A percentile compares a stretch with the other conserved stretches of the same genome.
Conservation (phyloP, 2,888 invertebrate species). For the Meloe dianella region DNA sequence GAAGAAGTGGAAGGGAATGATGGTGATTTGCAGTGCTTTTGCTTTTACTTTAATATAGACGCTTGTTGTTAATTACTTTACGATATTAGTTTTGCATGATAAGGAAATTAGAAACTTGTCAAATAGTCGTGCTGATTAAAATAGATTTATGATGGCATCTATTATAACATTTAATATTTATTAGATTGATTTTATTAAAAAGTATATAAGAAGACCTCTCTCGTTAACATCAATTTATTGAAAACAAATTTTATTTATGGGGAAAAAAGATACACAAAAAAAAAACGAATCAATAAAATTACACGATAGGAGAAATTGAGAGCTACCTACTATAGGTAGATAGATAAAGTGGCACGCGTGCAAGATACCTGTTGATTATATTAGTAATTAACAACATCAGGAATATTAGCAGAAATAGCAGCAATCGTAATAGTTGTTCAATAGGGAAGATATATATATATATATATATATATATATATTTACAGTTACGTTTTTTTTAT, state of each 20-base stretch:
- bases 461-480: too few species aligned
- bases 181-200: too few species aligned
- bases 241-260: too few species aligned
- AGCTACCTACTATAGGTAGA: too few species aligned
- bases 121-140: not conserved
- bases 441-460: not conserved
- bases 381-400: not conserved
- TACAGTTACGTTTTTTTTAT: not conserved
- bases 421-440: not conserved
- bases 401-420: not conserved
- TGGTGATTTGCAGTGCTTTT: too few species aligned
- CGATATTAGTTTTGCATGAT: constrained; percentile 2
- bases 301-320: too few species aligned
- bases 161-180: too few species aligned
- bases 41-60: too few species aligned
- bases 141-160: not conserved
- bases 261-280: not conserved
- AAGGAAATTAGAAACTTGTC: constrained; percentile 9
- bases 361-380: constrained; percentile 1
- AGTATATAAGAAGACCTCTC: too few species aligned
- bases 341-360: not conserved
- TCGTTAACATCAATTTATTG: too few species aligned
- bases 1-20: too few species aligned
- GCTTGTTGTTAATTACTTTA: not conserved
- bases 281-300: not conserved